Conservation (phyloP, 2,888 invertebrate genomes). For the Scaptomyza caliginosa region DNA sequence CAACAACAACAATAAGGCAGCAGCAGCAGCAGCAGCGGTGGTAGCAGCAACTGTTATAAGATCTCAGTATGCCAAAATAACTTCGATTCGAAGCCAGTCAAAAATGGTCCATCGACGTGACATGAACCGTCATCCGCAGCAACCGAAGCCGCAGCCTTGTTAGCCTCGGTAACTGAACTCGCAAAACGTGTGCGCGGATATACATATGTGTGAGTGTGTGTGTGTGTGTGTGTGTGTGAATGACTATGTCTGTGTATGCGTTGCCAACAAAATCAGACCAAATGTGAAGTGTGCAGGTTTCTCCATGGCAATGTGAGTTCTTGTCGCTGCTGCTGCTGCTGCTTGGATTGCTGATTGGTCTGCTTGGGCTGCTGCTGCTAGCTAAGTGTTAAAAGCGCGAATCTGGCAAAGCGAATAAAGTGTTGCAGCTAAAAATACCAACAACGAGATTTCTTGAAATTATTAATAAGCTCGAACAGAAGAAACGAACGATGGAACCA, state of each 20-base stretch:
- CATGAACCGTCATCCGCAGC: constrained; percentile 70
- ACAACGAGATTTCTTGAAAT: constrained; percentile 23
- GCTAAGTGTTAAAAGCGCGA: constrained; percentile 44
- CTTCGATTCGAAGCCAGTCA: constrained; percentile 78
- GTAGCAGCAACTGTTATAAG: constrained; percentile 51
- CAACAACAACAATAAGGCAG: constrained; percentile 4
- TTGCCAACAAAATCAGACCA: constrained; percentile 48
- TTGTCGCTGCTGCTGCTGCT: constrained; percentile 26
- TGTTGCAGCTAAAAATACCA: constrained; percentile 10
- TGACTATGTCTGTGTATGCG: constrained; percentile 24
- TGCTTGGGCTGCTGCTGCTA: constrained; percentile 31
- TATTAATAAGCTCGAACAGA: constrained; percentile 23
- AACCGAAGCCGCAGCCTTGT: constrained; percentile 64
- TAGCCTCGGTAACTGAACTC: constrained; percentile 53
- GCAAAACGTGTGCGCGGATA: constrained; percentile 46
- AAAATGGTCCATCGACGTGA: constrained; percentile 84
- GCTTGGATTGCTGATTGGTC: constrained; percentile 17
- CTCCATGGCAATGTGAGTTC: constrained; percentile 36
- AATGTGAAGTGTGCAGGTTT: constrained; percentile 43
- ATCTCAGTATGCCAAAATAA: constrained; percentile 52
- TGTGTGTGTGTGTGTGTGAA: constrained; percentile 12
- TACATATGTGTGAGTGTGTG: constrained; percentile 11
- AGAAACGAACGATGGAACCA: constrained; percentile 2
- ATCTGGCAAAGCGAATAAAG: constrained; percentile 9
- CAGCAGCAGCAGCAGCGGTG: background rate